Base-by-base conservation (phyloP, 2,113 vertebrate genomes). In the Catharus fuscescens region DNA sequence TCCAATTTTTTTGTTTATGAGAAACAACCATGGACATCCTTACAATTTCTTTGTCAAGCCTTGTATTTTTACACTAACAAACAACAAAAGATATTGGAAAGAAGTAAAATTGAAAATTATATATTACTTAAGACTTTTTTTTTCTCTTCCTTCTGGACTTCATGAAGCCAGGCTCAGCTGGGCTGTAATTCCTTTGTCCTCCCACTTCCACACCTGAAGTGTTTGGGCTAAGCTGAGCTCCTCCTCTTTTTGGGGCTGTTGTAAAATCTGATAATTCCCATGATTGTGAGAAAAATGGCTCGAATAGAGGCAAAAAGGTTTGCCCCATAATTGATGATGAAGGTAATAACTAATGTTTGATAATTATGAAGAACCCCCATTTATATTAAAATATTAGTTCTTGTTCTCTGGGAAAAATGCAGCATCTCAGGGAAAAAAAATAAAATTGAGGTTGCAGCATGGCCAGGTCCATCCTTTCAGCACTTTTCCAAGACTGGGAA, bases 201-300 rank as follows among this genome's bases (percentile, higher is more conserved):
- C 38, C 44, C 54, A 56, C 83, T 88, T 83, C 88, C 56, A 96
- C 85, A 64, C 67, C 61, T 36, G 95, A 89, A 97, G 92, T 42
- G 89, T 69, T 77, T 96, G n/a, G 56, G 91, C 26, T 88, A 88
- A 96, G 29, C 92, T 97, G 77, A 93, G 92, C 18, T 95, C 54
- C 13, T 97, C 56, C 62, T 92, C 80, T 93, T 97, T 97, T 89
- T 94, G 96, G 78, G 95, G 81, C 67, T 96, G 42, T 52, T 97
- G 92, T 25, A 97, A 95, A 89, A 97, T 86, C 47, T 96, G 85
- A 34, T 74, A 65, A 6, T 61, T 94, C 48, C 96, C 23, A 5
- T 70, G 60, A 29, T 9, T 88, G 32, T 71, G 84, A 54, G 96
- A 88, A 95, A 97, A 98, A 80, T 52, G 65, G 23, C 95, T 97